These are phyloP conservation scores for Ancistrus triradiatus DNA, from an alignment of 2,113 vertebrate species.

Conservation along the genomic window DNA sequence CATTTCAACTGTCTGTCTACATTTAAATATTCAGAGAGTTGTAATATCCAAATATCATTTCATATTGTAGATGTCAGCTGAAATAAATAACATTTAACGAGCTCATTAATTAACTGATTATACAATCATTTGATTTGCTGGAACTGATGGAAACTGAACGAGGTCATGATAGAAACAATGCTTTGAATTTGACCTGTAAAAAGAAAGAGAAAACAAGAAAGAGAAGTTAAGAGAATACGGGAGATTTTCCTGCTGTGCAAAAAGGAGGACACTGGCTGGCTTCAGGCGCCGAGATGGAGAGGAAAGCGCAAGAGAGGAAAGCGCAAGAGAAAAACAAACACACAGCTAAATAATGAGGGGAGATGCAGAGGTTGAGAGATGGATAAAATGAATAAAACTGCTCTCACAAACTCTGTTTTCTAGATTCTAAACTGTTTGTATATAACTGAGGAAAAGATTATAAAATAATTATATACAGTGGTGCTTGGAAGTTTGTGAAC, in stretches of 20 bases:
- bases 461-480: too few relatives aligned
- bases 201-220: neutral
- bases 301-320: neutral
- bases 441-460: too few relatives aligned
- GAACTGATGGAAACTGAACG: too few relatives aligned
- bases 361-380: neutral
- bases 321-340: slow-evolving; percentile 1
- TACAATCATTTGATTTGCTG: too few relatives aligned
- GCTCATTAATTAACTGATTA: too few relatives aligned
- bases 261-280: slow-evolving; percentile 22
- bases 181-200: slow-evolving; percentile 8
- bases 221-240: neutral
- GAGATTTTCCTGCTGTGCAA: neutral
- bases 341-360: slow-evolving; percentile 9
- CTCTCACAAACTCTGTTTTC: neutral
- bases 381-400: neutral
- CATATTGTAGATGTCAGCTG: neutral
- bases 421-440: neutral
- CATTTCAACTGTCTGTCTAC: neutral
- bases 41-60: neutral
- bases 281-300: neutral
- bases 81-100: too few relatives aligned
- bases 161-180: too few relatives aligned
- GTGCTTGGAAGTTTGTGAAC: too few relatives aligned
- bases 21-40: neutral